A percentile compares a stretch with the other conserved stretches of the same genome.
phyloP scores from a whole-genome alignment of 2,888 invertebrate genomes.

The Campoplex capitator region DNA sequence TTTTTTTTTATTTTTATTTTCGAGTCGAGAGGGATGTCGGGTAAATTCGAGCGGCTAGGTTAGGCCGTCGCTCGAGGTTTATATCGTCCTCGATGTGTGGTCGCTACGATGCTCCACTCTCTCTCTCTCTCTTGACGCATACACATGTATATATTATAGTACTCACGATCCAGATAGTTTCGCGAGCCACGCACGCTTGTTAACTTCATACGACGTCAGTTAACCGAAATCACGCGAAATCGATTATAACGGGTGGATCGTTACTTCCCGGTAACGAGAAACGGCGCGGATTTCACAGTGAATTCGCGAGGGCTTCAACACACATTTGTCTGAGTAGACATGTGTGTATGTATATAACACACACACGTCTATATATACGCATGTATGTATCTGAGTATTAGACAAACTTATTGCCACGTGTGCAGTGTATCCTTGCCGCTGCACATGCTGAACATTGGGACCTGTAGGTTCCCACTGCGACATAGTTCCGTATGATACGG shows the following conservation, averaged over 20 bases:
- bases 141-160: neutral
- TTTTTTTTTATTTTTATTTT: conserved; percentile 36
- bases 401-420: conserved; percentile 12
- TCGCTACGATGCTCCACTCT: conserved; percentile 40
- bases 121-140: conserved; percentile 5
- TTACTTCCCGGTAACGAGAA: conserved; percentile 78
- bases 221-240: conserved; percentile 81
- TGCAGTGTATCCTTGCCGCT: conserved; percentile 13
- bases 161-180: conserved; percentile 62
- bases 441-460: neutral
- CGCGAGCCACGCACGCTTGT: conserved; percentile 74
- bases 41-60: conserved; percentile 29
- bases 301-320: conserved; percentile 70
- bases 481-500: conserved; percentile 7
- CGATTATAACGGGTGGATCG: conserved; percentile 81
- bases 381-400: neutral
- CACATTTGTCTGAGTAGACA: conserved; percentile 21
- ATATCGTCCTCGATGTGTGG: conserved; percentile 57
- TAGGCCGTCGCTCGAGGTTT: conserved; percentile 58
- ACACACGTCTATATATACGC: neutral
- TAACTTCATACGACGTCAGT: conserved; percentile 81
- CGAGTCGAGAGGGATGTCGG: conserved; percentile 52
- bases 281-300: conserved; percentile 79
- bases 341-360: conserved; percentile 4
- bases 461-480: neutral